Evolutionary conservation across 1,140 invertebrate genomes (phyloP), one percentile per base, ranked within the genome.

Genomic region (Drosophila malerkotliana): DNA sequence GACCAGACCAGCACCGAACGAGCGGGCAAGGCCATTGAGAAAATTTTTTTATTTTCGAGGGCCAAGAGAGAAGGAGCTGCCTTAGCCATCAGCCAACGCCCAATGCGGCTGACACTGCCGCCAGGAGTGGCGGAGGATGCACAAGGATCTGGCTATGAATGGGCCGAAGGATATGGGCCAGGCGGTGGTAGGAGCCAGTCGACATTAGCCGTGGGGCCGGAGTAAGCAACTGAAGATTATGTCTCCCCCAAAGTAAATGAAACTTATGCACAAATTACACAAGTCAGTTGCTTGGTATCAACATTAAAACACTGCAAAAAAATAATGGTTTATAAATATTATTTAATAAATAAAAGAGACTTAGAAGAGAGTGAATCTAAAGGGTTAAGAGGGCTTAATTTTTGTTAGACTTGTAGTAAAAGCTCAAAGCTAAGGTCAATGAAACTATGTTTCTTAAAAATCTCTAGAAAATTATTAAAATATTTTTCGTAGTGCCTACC

Each of bases 201-300:
- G 60, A 37, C 83, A 85, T 87, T 85, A 85, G 82, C 82, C 81
- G 55, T 47, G 41, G 76, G 5, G 81, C 58, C 83, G 57, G 82
- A 74, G 74, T 60, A 63, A 79, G 72, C 67, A 75, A 74, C 82
- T 82, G 74, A 78, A 79, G 82, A 87, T 88, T 88, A 88, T 88
- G 82, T 82, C 82, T 83, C 79, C 83, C 78, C 73, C 64, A 89
- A 89, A 79, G 83, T 83, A 88, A 88, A 88, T 88, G 79, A 88
- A 88, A 88, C 83, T 88, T 88, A 74, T 88, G 83, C 83, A 77
- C 72, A 88, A 88, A 88, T 88, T 88, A 88, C 85, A 88, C 83
- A 88, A 89, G 79, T 80, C 83, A 83, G 76, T 79, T 77, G 78
- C 68, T 71, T 61, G 71, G 61, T 61, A 76, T 68, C 47, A 62